Evolutionary conservation across 2,888 invertebrate genomes (phyloP), one percentile per base, ranked within the genome.

Genomic region (Hypercompe scribonia): DNA sequence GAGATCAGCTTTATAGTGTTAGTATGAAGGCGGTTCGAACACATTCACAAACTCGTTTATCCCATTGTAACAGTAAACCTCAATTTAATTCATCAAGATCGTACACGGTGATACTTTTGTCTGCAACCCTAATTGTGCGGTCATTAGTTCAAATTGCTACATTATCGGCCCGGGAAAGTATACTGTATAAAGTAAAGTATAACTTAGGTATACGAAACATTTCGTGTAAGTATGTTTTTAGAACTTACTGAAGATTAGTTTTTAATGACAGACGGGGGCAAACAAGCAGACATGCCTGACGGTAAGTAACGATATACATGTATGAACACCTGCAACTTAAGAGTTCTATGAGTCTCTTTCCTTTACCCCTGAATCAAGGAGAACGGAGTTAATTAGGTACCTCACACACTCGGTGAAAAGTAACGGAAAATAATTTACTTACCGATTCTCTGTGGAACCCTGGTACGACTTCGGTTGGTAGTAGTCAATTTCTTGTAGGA

Each of bases 81-180:
- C 71, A 73, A 76, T 76, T 76, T 73, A 61, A 67, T 73, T 76
- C 65, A 76, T 71, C 68, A 70, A 76, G 76, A 76, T 76, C 58
- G 58, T 67, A 70, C 68, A 73, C 73, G 68, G 58, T 72, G 75
- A 75, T 75, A 75, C 67, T 68, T 75, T 75, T 75, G 75, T 73
- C 66, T 73, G 61, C 66, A n/a, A 66, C 42, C 28, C 66, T 70
- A 73, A 73, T 73, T 73, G 73, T 70, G 50, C 36, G 34, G 50
- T 73, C 70, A 67, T 73, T 68, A 67, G 61, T 46, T 73, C 34
- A 70, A 70, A 70, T 36, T 73, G 70, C 67, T 70, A 70, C 36
- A 50, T 67, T 70, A 73, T 73, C 73, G 61, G 42, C 70, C 64
- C 65, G 72, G 64, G 68, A 72, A 72, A 65, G 39, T 61, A 42